These are phyloP conservation scores for Aelia acuminata DNA, from an alignment of 2,888 invertebrate genomes.

Conservation along the genomic window DNA sequence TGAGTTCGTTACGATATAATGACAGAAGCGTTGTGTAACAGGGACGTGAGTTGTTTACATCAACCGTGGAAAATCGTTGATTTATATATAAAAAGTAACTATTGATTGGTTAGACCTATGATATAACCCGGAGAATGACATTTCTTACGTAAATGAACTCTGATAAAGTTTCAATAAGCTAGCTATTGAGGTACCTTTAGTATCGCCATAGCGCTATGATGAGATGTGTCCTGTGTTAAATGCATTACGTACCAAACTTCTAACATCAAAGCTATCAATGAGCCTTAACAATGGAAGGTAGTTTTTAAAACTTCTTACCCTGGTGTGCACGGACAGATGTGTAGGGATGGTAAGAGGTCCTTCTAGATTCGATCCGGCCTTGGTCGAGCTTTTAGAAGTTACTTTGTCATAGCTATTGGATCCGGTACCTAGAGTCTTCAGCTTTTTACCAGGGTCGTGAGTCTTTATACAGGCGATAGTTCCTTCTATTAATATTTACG, in stretches of 20 bases:
- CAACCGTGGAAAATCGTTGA: slow-evolving; percentile 15
- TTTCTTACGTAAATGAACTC: slow-evolving; percentile 2
- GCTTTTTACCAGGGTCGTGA: neutral
- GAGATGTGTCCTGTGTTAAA: neutral
- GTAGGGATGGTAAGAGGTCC: slow-evolving; percentile 17
- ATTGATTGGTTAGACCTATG: neutral
- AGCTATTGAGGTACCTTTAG: neutral
- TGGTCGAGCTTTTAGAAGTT: slow-evolving; percentile 32
- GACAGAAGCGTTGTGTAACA: neutral
- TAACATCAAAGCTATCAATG: neutral
- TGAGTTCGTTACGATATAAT: neutral
- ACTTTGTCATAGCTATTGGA: slow-evolving; percentile 46
- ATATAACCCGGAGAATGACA: neutral
- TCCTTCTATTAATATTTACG: neutral
- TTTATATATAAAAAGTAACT: slow-evolving; percentile 12
- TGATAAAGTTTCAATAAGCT: neutral
- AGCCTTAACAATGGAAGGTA: neutral
- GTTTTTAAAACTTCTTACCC: neutral
- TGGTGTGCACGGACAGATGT: neutral
- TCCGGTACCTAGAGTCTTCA: neutral
- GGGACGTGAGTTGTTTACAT: slow-evolving; percentile 1
- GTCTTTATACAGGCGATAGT: neutral
- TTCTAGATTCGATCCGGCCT: slow-evolving; percentile 34
- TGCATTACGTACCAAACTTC: neutral
- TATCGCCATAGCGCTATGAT: neutral